Evolutionary conservation across 2,888 invertebrate species (phyloP), one percentile per base, ranked within the genome.

Genomic region (Eurytoma californica): DNA sequence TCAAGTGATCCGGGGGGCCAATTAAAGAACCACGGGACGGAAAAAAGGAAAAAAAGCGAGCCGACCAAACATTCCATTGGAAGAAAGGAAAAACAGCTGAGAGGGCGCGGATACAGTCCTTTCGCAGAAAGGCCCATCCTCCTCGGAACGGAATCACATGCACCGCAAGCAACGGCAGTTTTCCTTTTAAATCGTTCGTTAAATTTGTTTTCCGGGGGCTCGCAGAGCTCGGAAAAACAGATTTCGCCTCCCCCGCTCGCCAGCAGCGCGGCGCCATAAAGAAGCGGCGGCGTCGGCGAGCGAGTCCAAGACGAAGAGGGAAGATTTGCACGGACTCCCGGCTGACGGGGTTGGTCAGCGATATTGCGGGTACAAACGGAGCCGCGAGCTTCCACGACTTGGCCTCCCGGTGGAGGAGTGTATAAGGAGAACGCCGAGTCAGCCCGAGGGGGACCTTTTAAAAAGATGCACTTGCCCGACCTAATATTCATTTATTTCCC

Each of bases 161-260:
- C 39, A 39, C 39, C 39, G 9, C 39, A 28, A 47, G 18, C 66
- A 3, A n/a, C 61, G 3, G 55, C 28, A 7, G 51, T 53, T 65
- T 79, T 70, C 65, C 72, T 75, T 75, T 79, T 66, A 70, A 79
- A 75, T 75, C 70, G 49, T 67, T 79, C 66, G 61, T 72, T 67
- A 75, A 72, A 75, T 75, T 72, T 74, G 60, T 74, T 73, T 63
- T 68, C 18, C 55, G 18, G 57, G 55, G 49, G 63, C 55, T 20
- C 61, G 24, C 53, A 53, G 39, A 30, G 9, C 9, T 18, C 20
- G n/a, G 61, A 69, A 76, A 61, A 75, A 67, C 55, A 58, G 65
- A 77, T 58, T 67, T 66, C 39, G 39, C 16, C 30, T 63, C 12
- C 14, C 47, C 28, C 16, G n/a, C 30, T 16, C 14, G 13, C 5